Base-by-base conservation (phyloP, 2,113 vertebrate genomes). In the Pseudopodoces humilis region DNA sequence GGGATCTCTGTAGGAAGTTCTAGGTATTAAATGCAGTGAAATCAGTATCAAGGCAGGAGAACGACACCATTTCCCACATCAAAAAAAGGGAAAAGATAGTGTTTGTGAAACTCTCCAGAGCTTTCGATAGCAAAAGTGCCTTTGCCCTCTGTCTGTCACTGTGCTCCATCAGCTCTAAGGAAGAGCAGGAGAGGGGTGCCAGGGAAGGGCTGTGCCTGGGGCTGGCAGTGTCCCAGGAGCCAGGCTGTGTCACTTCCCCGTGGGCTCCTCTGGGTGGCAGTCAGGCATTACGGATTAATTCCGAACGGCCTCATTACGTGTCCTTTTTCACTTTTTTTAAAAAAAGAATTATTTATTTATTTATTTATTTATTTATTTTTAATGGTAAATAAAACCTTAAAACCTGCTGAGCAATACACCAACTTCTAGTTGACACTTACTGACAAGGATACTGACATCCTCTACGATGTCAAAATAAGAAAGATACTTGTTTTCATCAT, bases 181-280 rank as follows among this genome's bases (percentile, higher is more conserved):
- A 33, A 3, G 24, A 15, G 18, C 30, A 3, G 30, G 41, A 6
- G 17, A 4, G 23, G 20, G 23, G 18, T 7, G 3, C 5, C 6
- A 8, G 63, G 41, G n/a, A 30, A 75, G 62, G 44, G 59, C 47
- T 14, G 76, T 58, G 70, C 46, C 5, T 3, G 39, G 17, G 31
- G 7, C 37, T 63, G 50, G 17, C 25, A 1, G 18, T 25, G 11
- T 56, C 71, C 43, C 50, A 0, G 30, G 25, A 43, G 25, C 58
- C 43, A 0, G 58, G 24, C 37, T 43, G n/a, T 77, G 83, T 83
- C 91, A 10, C 41, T 92, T 86, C 64, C 56, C 49, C 4, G 2
- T 13, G 3, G 56, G 37, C 3, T 77, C 90, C 95, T 95, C 94
- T 90, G 96, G 90, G 88, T 88, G 88, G 76, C 95, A 92, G 14